A percentile compares a stretch with the other conserved stretches of the same genome.
These are phyloP conservation scores for Tragopan temminckii DNA, from an alignment of 2,797 vertebrate genomes.

Conservation along the genomic window DNA sequence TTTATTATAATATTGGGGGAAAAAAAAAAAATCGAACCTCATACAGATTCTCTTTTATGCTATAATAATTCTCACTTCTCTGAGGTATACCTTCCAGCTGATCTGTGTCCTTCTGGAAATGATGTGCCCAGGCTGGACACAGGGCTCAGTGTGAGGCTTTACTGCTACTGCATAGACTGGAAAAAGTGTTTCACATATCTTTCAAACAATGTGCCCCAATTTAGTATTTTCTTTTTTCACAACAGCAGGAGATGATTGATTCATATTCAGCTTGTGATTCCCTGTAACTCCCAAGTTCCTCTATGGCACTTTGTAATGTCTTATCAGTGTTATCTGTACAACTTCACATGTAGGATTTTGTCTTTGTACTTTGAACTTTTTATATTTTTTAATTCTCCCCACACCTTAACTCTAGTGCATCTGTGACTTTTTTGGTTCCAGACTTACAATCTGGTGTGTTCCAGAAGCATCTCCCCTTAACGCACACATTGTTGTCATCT, in stretches of 20 bases:
- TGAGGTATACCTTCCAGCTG: background rate
- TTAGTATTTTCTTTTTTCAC: background rate
- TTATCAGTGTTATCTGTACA: background rate
- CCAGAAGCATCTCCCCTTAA: background rate
- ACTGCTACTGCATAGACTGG: background rate
- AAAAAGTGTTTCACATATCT: background rate
- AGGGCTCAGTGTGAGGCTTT: background rate
- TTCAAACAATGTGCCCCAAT: background rate
- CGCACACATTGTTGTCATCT: background rate
- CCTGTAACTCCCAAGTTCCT: background rate
- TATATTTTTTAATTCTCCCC: background rate
- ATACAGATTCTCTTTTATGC: accelerated
- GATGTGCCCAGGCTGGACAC: background rate
- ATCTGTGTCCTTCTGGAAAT: background rate
- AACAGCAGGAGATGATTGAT: background rate
- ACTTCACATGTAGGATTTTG: background rate
- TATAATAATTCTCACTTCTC: background rate
- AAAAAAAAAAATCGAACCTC: background rate
- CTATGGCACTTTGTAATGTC: background rate
- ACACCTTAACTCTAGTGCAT: background rate
- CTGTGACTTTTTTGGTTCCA: background rate
- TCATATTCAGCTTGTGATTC: background rate
- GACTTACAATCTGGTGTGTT: background rate
- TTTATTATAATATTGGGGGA: background rate
- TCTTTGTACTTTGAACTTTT: background rate